phyloP scores from a whole-genome alignment of 2,113 vertebrate species.

The Hippocampus guttulatus region DNA sequence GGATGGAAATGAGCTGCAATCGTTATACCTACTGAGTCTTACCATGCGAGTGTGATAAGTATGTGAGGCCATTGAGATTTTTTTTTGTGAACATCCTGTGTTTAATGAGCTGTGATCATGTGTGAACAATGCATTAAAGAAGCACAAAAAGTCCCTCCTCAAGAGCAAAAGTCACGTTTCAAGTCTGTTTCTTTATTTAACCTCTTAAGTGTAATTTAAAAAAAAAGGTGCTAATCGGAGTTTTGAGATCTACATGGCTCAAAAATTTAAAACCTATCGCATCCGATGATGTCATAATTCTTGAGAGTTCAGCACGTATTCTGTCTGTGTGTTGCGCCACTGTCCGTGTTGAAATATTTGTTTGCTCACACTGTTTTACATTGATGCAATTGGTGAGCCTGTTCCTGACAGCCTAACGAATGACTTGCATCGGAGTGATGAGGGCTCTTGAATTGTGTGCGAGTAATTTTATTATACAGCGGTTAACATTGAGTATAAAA shows the following conservation, averaged over 20 bases:
- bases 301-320: no score
- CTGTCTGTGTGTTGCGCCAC: no score
- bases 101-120: neutral
- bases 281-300: no score
- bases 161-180: neutral
- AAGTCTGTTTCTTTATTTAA: neutral
- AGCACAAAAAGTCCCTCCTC: neutral
- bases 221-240: neutral
- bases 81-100: neutral
- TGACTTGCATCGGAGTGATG: neutral
- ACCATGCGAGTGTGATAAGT: neutral
- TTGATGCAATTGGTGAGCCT: no score
- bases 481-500: neutral
- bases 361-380: no score
- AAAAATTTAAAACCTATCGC: no score
- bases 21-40: neutral
- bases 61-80: neutral
- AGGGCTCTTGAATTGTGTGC: neutral
- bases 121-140: constrained; percentile 2
- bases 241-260: neutral
- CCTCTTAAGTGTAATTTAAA: neutral
- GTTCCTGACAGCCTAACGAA: no score
- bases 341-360: no score
- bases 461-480: neutral
- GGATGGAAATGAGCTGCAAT: neutral